A percentile compares a stretch with the other conserved stretches of the same genome.
Conservation (phyloP, 2,888 invertebrate species). For the Pantelozetes paolii region DNA sequence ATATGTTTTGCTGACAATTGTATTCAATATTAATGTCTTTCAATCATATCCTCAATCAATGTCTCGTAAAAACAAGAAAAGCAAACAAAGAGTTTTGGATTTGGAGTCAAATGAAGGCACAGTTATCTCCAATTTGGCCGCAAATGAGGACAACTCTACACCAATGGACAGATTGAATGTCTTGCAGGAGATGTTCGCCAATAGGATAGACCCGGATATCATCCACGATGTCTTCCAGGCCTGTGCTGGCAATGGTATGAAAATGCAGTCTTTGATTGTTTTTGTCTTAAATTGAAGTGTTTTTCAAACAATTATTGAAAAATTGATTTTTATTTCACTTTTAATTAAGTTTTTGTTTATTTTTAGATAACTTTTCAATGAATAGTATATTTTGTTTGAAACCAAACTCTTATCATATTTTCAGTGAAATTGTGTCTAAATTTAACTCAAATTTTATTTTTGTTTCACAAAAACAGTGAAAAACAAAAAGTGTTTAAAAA, state of each 20-base stretch:
- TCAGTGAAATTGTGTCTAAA: no score
- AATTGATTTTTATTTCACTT: no score
- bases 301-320: neutral
- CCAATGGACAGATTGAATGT: slow-evolving; percentile 45
- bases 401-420: no score
- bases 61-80: slow-evolving; percentile 20
- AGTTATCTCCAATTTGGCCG: slow-evolving; percentile 19
- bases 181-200: slow-evolving; percentile 51
- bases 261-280: no score
- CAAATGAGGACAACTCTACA: neutral
- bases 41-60: neutral
- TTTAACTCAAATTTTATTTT: no score
- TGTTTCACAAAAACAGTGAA: no score
- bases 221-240: slow-evolving; percentile 50
- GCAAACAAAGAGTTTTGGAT: slow-evolving; percentile 7
- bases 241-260: slow-evolving; percentile 51
- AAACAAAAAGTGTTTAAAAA: no score
- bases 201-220: slow-evolving; percentile 50
- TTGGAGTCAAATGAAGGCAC: neutral
- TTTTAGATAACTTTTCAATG: no score
- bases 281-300: neutral
- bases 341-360: no score
- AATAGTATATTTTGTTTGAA: no score
- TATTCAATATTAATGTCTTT: neutral
- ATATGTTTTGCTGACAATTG: neutral